These are phyloP conservation scores for Troides oblongomaculatus DNA, from an alignment of 2,888 invertebrate species.

Conservation along the genomic window DNA sequence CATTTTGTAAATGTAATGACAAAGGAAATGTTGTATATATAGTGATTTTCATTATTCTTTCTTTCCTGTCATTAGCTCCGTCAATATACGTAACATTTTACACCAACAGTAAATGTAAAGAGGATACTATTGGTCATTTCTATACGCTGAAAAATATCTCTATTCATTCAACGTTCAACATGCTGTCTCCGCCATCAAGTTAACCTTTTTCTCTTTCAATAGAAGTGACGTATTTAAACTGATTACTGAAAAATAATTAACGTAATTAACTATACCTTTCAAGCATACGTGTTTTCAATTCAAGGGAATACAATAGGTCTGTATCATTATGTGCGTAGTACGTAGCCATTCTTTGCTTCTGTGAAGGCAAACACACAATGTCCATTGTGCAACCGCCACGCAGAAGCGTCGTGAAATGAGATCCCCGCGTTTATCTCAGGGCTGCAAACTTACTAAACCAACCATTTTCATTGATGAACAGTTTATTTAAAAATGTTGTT, in stretches of 20 bases:
- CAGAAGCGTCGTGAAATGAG: constrained; percentile 57
- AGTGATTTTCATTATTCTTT: constrained; percentile 48
- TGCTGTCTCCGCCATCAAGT: constrained; percentile 35
- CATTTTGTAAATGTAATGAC: constrained; percentile 29
- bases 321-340: constrained; percentile 50
- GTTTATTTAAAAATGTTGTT: no score
- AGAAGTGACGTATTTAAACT: neutral
- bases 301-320: constrained; percentile 51
- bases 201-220: neutral
- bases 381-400: constrained; percentile 61
- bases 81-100: constrained; percentile 59
- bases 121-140: constrained; percentile 56
- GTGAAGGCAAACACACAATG: constrained; percentile 62
- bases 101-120: constrained; percentile 44
- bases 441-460: neutral
- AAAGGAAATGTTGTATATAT: constrained; percentile 41
- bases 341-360: constrained; percentile 57
- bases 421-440: constrained; percentile 43
- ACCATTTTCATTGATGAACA: no score
- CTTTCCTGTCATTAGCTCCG: constrained; percentile 51
- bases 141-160: constrained; percentile 38
- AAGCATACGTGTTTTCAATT: constrained; percentile 48
- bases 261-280: constrained; percentile 17
- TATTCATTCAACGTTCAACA: constrained; percentile 28
- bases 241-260: constrained; percentile 3